Conservation (phyloP, 30 jellyfish, hydroid and myxozoan species). For the Phacellophora camtschatica region DNA sequence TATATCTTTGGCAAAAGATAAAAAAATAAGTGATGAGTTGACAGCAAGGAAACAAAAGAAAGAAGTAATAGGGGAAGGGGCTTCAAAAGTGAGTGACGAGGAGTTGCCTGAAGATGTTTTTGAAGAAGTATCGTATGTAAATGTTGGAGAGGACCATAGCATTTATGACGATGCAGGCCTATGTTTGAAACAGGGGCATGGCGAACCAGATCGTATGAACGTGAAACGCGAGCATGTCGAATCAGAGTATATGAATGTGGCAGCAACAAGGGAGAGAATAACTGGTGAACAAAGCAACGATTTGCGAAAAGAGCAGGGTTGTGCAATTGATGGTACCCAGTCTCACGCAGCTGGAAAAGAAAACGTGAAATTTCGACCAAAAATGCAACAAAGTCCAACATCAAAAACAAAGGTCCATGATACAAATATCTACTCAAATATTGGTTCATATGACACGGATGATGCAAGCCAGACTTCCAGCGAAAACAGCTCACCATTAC, state of each 20-base stretch:
- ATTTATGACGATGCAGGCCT: not conserved
- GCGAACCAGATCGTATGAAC: not conserved
- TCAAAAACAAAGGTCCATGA: not conserved
- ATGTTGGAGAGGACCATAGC: conserved; percentile 11
- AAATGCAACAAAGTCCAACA: conserved; percentile 6
- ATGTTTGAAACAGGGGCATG: not conserved
- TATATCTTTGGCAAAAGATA: conserved; percentile 20
- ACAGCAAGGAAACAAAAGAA: conserved; percentile 15
- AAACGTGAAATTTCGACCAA: not conserved
- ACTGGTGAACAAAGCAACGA: not conserved
- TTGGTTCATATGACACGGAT: not conserved
- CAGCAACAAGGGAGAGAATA: not conserved
- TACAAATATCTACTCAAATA: conserved; percentile 19
- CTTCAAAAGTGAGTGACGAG: not conserved
- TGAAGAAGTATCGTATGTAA: conserved; percentile 43
- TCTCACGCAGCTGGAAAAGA: not conserved
- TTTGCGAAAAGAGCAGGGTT: not conserved
- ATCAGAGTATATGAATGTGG: not conserved
- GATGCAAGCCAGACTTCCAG: not conserved
- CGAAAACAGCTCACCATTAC: not conserved
- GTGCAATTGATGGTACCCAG: not conserved
- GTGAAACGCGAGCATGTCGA: not conserved
- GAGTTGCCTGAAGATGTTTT: not conserved
- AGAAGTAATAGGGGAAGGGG: not conserved
- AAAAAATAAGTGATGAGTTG: conserved; percentile 24